Percentiles rank a stretch among this genome's conserved stretches.
These are phyloP conservation scores for Hippocampus guttulatus DNA, from an alignment of 2,113 vertebrate species.

Conservation along the genomic window DNA sequence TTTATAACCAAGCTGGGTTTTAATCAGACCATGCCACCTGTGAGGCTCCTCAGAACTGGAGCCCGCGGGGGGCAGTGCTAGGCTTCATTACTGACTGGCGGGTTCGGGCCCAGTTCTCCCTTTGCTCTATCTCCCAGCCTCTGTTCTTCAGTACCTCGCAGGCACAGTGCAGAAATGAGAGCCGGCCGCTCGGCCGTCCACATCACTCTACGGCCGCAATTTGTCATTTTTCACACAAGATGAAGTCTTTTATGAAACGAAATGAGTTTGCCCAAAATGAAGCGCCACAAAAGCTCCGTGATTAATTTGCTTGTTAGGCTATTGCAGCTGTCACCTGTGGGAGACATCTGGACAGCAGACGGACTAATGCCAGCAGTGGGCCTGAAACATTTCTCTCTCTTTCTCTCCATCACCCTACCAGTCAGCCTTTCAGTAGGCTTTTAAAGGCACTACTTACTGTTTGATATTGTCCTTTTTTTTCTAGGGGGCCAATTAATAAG, in stretches of 20 bases:
- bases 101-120: slow-evolving; percentile 65
- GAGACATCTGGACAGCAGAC: slow-evolving; percentile 82
- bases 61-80: slow-evolving; percentile 64
- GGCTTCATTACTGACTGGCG: slow-evolving; percentile 67
- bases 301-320: slow-evolving; percentile 83
- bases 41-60: slow-evolving; percentile 69
- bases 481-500: slow-evolving; percentile 76
- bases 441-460: slow-evolving; percentile 70
- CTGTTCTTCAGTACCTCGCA: slow-evolving; percentile 65
- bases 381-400: slow-evolving; percentile 59
- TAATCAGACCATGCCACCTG: slow-evolving; percentile 72
- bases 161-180: slow-evolving; percentile 61
- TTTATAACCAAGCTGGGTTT: slow-evolving; percentile 57
- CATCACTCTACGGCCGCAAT: slow-evolving; percentile 70
- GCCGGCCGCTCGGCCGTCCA: slow-evolving; percentile 61
- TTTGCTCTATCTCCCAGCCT: slow-evolving; percentile 55
- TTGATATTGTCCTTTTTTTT: slow-evolving; percentile 71
- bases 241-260: slow-evolving; percentile 79
- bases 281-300: slow-evolving; percentile 76
- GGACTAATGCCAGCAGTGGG: slow-evolving; percentile 76
- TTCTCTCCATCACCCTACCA: slow-evolving; percentile 33
- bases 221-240: slow-evolving; percentile 79
- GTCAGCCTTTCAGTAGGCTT: slow-evolving; percentile 67
- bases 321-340: slow-evolving; percentile 81
- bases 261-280: slow-evolving; percentile 78